Percentiles rank a stretch among this genome's conserved stretches.
These are phyloP conservation scores for Acrossocheilus wenchowensis DNA, from an alignment of 2,797 vertebrate genomes.

Conservation along the genomic window DNA sequence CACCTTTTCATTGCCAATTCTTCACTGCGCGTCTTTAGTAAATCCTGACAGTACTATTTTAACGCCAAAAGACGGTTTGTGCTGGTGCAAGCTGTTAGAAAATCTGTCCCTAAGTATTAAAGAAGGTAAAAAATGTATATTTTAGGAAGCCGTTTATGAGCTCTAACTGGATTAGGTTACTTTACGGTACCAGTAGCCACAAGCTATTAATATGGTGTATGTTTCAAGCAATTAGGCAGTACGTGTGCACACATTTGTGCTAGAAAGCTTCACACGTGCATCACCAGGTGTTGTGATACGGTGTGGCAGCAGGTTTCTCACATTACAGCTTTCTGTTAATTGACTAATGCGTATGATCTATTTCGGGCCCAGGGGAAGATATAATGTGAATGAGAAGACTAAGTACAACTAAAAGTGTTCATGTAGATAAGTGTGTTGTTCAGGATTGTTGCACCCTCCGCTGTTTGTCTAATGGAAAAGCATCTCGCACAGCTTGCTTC, in stretches of 20 bases:
- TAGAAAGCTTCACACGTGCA: conserved; percentile 15
- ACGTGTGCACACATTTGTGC: neutral
- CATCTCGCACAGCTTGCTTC: neutral
- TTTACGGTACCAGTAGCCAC: neutral
- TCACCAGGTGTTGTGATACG: neutral
- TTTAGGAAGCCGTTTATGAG: conserved; percentile 1
- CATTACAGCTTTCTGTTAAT: conserved; percentile 29
- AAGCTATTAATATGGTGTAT: neutral
- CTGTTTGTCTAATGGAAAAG: conserved; percentile 24
- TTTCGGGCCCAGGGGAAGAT: neutral
- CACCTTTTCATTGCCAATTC: too few species aligned
- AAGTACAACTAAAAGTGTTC: conserved; percentile 16
- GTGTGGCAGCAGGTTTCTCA: neutral
- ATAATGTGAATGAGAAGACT: conserved; percentile 6
- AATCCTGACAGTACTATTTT: too few species aligned
- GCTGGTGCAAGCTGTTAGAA: too few species aligned
- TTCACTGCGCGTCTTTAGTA: too few species aligned
- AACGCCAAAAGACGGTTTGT: too few species aligned
- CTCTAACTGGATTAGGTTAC: conserved; percentile 6
- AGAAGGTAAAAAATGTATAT: neutral
- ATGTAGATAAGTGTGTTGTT: conserved; percentile 13
- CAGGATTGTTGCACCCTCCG: neutral
- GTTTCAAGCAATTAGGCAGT: neutral
- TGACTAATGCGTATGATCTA: conserved; percentile 18
- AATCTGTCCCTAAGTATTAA: neutral